Evolutionary conservation across 30 jellyfish, hydroid and myxozoan species (phyloP).

Genomic region (Turritopsis rubra): DNA sequence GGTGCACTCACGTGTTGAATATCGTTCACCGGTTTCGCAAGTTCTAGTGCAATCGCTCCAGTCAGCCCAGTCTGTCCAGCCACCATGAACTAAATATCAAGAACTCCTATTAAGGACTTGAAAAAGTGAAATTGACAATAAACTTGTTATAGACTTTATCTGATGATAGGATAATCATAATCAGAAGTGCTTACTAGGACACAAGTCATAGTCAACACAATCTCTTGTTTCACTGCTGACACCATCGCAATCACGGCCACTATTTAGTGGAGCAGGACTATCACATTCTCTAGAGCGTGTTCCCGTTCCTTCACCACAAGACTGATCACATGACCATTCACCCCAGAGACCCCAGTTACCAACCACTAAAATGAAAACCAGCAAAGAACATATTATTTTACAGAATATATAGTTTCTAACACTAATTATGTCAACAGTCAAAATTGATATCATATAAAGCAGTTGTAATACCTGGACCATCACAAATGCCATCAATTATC

Average conservation of each 20-base stretch:
- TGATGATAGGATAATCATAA: neutral
- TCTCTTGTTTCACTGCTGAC: neutral
- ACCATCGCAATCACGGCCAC: neutral
- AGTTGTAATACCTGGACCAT: neutral
- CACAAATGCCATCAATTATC: neutral
- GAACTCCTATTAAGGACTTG: neutral
- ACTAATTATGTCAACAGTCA: neutral
- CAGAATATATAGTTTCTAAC: too few relatives aligned
- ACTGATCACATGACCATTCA: neutral
- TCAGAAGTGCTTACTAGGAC: neutral
- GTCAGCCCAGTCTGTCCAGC: neutral
- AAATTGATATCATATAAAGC: neutral
- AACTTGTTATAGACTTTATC: neutral
- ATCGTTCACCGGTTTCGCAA: neutral
- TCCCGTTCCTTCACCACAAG: slow-evolving; percentile 8
- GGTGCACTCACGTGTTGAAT: neutral
- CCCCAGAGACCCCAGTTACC: slow-evolving; percentile 5
- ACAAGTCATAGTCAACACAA: neutral
- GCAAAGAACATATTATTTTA: neutral
- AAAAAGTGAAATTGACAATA: too few relatives aligned
- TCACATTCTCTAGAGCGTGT: neutral
- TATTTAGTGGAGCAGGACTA: neutral
- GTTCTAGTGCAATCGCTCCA: neutral
- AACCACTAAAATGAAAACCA: neutral
- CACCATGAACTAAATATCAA: neutral